Base-by-base conservation (phyloP, 2,113 vertebrate species). In the Grantiella picta region DNA sequence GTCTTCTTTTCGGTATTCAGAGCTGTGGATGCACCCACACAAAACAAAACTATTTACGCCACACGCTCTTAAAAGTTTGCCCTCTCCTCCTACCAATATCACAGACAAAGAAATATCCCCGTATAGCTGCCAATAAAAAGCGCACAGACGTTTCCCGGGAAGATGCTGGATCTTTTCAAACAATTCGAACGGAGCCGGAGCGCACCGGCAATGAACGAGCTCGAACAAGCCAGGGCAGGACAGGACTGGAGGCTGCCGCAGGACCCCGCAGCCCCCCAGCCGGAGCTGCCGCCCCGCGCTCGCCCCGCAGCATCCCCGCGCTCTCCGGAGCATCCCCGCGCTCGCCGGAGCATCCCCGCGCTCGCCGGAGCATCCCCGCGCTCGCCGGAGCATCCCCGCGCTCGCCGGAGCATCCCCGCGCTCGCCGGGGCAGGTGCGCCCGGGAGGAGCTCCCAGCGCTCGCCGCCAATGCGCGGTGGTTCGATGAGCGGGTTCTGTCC, bases 171-270 rank as follows among this genome's bases (percentile, higher is more conserved):
- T 1, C 18, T 35, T 23, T 16, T 25, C 2, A 5, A 64, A 21
- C 28, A 3, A 4, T 4, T 24, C 33, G 7, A 21, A 5, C 3
- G 3, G 21, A 47, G 65, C 42, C 16, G 6, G 19, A 3, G 10
- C 2, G 11, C 2, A 3, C 38, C 36, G 24, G 36, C 29, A 7
- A 10, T 0, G 6, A 3, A 3, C 0, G 15, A 20, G 2, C 23
- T 1, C 49, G 1, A 3, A 7, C 35, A 10, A 1, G 18, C 0
- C 20, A 10, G 22, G 56, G 15, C 70, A 66, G 56, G 57, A 23
- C 2, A 13, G 3, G n/a, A 4, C 24, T 1, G 2, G 1, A 2
- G 28, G 17, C 33, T 10, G 21, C 47, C 5, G 38, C 56, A 10
- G 44, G 44, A 73, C 33, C 57, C 76, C 20, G 31, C 50, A 17